Base-by-base conservation (phyloP, 2,113 vertebrate species). In the Pimephales promelas region DNA sequence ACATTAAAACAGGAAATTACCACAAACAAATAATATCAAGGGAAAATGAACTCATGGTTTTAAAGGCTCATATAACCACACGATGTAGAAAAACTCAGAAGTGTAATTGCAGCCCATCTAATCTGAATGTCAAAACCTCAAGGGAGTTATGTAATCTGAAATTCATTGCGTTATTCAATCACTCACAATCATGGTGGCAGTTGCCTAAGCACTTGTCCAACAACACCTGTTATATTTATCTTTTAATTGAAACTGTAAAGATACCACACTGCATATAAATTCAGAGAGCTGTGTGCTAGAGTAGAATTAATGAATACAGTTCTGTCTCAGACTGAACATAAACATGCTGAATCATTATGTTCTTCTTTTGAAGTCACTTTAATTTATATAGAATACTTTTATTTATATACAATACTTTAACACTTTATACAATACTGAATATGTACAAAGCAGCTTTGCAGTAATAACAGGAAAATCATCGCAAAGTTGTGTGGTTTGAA, bases 231-330 rank as follows among this genome's bases (percentile, higher is more conserved):
- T 83, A 81, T 89, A 87, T 92, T 91, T 92, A 92, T 93, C 91
- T 91, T 92, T 93, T 92, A 90, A 93, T 92, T 92, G 91, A 90
- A 90, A 66, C 84, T 79, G 74, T 82, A 85, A 68, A 77, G 79
- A 90, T 86, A 76, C 49, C 64, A 86, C 68, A 86, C 78, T 83
- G 78, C 71, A 66, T 88, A 87, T 84, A 61, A 56, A 75, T 73
- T 64, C 73, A 31, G 14, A 61, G 59, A 76, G 71, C 34, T 43
- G 45, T 16, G 43, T 66, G 36, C 45, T 68, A 34, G 47, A 43
- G 40, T 16, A 34, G 13, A 45, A 72, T 80, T 77, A 85, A 57
- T n/a, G 28, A 70, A 81, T 14, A 5, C 8, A 22, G 8, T 81
- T 20, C 45, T 10, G n/a, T 16, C 20, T 70, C 36, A 57, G 40